A percentile compares a stretch with the other conserved stretches of the same genome.
Evolutionary conservation across 2,113 vertebrate genomes (phyloP).

Genomic region (Crotophaga sulcirostris): DNA sequence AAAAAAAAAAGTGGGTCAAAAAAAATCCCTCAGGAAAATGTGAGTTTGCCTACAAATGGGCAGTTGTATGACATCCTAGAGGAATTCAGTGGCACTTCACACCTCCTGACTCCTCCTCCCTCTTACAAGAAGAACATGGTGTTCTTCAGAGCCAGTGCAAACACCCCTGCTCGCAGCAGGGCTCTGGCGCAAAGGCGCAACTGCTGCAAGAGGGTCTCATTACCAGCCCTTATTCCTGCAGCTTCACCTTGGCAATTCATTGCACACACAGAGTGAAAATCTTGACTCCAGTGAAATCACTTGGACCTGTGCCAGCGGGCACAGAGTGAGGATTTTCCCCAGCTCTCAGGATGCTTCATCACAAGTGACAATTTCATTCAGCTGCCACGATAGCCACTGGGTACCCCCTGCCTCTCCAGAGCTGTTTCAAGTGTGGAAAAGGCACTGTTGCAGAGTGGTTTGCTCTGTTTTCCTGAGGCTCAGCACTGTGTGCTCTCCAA

Average conservation of each 20-base stretch:
- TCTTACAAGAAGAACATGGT: accelerated
- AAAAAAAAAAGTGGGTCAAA: not conserved
- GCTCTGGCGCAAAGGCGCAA: not conserved
- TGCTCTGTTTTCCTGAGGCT: not conserved
- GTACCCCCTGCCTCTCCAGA: not conserved
- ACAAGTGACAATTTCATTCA: slow-evolving; percentile 42
- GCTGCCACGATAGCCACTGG: not conserved
- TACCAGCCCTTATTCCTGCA: slow-evolving; percentile 21
- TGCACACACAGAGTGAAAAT: not conserved
- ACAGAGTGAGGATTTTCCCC: not conserved
- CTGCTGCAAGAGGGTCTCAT: not conserved
- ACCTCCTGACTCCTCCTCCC: not conserved
- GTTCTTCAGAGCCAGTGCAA: not conserved
- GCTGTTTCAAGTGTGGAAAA: not conserved
- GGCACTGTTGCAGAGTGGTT: not conserved
- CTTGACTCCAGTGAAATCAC: slow-evolving; percentile 1
- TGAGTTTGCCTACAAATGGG: not conserved
- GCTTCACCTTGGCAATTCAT: slow-evolving; percentile 2
- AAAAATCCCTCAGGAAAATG: not conserved
- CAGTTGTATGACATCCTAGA: not conserved
- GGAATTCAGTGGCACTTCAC: not conserved
- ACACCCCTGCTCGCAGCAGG: not conserved
- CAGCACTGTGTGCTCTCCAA: not conserved
- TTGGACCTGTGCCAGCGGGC: not conserved
- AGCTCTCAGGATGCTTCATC: slow-evolving; percentile 14